Evolutionary conservation across 2,797 vertebrate species (phyloP), one percentile per base, ranked within the genome.

Genomic region (Chaenodraco wilsoni): DNA sequence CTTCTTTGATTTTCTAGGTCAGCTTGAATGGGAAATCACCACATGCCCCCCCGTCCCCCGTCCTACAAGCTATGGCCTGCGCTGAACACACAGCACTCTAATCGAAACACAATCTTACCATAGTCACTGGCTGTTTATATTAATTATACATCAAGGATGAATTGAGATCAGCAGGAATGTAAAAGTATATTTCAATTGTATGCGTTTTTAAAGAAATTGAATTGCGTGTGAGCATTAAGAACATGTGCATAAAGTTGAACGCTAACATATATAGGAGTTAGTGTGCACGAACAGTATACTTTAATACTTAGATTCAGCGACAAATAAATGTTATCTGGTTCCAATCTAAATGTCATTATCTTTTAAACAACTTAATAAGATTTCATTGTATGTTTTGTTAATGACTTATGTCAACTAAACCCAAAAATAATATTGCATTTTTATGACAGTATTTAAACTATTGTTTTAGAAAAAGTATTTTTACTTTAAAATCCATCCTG

Each of bases 1-100:
- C 82, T 64, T 78, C 88, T 84, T 45, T 68, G 70, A 83, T 90
- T 94, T 94, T 95, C 92, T 94, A 92, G 94, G 94, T 95, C 94
- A 94, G 87, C 86, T 73, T 88, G 74, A 86, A 90, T 78, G 57
- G 83, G 86, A 88, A 86, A 87, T 72, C 74, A 81, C 76, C 46
- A 70, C 79, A 72, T 2, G 56, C 59, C 72, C 17, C 27, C n/a
- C 44, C 13, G n/a, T 57, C 72, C 59, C 72, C 16, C 10, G 7
- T 76, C n/a, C 60, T 17, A 69, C 74, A 74, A 7, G 21, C 67
- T 57, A 56, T 45, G 40, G 61, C 16, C 67, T 59, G 75, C 2
- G 3, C 58, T 54, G 54, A 61, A 60, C 40, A 62, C 60, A 72
- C 57, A 1, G 56, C 51, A n/a, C 41, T 78, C n/a, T 70, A 15